Conservation (phyloP, 2,888 invertebrate genomes). For the Myopa testacea region DNA sequence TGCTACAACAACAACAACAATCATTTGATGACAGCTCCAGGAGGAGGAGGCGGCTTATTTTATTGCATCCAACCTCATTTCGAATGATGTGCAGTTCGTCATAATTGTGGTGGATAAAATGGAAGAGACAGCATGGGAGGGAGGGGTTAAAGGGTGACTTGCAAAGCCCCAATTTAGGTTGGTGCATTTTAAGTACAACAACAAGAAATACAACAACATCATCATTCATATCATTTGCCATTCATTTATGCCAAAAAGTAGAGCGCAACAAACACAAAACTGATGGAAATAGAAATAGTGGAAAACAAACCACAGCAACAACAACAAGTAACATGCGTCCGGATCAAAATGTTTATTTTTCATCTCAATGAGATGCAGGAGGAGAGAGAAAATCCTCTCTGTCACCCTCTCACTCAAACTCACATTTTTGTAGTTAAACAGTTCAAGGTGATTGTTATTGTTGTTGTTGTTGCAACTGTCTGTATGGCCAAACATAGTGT, state of each 20-base stretch:
- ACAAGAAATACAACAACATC: too few species aligned
- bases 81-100: constrained; percentile 12
- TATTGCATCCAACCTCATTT: constrained; percentile 15
- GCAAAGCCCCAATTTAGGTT: too few species aligned
- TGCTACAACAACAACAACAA: neutral
- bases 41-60: neutral
- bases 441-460: constrained; percentile 27
- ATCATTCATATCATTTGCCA: constrained; percentile 24
- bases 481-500: neutral
- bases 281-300: constrained; percentile 27
- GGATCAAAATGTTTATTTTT: neutral
- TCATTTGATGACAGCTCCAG: neutral
- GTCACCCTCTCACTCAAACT: neutral
- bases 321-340: neutral
- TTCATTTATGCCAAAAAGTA: constrained; percentile 33
- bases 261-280: constrained; percentile 1
- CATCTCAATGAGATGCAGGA: neutral
- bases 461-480: neutral
- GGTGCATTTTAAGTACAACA: too few species aligned
- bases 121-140: neutral
- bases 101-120: neutral
- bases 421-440: neutral
- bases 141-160: neutral
- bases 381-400: neutral
- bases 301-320: constrained; percentile 5